Conservation (phyloP, 2,113 vertebrate genomes). For the Thomomys bottae region DNA sequence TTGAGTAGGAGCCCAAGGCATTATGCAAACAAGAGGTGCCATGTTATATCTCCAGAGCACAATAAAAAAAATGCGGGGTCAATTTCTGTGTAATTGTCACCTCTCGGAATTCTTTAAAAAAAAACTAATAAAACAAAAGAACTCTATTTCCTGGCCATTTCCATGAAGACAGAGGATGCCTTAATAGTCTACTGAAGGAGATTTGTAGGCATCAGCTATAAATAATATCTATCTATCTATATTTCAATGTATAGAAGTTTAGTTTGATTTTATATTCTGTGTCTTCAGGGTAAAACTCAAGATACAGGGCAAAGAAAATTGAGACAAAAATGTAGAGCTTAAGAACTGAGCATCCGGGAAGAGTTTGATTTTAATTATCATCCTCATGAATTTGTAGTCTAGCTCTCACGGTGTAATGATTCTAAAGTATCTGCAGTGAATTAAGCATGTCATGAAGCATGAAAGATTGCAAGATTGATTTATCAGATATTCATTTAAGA, state of each 20-base stretch:
- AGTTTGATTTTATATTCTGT: slow-evolving; percentile 75
- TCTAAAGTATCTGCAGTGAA: slow-evolving; percentile 68
- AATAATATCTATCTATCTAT: neutral
- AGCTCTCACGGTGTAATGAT: slow-evolving; percentile 57
- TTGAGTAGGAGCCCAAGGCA: no score
- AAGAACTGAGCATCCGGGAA: slow-evolving; percentile 44
- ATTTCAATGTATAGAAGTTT: slow-evolving; percentile 45
- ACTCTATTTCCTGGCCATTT: no score
- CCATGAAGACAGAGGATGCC: no score
- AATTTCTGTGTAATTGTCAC: no score
- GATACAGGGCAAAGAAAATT: slow-evolving; percentile 69
- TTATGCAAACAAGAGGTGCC: no score
- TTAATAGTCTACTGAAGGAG: no score
- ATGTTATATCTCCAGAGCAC: no score
- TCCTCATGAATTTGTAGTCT: slow-evolving; percentile 56
- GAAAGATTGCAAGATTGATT: slow-evolving; percentile 62
- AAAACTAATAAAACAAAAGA: no score
- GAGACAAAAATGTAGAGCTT: slow-evolving; percentile 65
- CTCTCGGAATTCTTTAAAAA: no score
- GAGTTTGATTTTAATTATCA: slow-evolving; percentile 56
- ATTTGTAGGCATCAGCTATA: neutral
- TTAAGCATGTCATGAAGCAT: slow-evolving; percentile 55
- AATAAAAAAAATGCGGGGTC: no score
- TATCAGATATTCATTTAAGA: slow-evolving; percentile 75
- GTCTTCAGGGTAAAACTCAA: slow-evolving; percentile 71